Percentiles rank a stretch among this genome's conserved stretches.
phyloP scores from a whole-genome alignment of 1,140 invertebrate species.

The Babylonia areolata region DNA sequence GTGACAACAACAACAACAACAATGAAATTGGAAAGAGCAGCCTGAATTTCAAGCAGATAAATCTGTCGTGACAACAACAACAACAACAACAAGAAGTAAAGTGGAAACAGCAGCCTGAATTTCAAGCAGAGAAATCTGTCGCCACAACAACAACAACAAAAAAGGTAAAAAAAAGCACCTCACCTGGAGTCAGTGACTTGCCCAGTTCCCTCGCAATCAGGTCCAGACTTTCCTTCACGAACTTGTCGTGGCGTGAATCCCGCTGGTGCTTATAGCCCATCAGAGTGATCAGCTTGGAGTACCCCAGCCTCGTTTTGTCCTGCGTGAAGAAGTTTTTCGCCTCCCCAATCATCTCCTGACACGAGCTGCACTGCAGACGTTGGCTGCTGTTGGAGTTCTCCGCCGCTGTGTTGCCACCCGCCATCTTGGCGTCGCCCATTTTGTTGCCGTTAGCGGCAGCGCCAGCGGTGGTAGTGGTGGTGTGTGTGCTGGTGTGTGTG shows the following conservation, averaged over 20 bases:
- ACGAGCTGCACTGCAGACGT: slow-evolving; percentile 23
- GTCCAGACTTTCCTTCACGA: slow-evolving; percentile 37
- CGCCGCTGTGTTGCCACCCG: too few relatives aligned
- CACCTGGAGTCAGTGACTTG: slow-evolving; percentile 49
- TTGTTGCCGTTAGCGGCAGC: background rate
- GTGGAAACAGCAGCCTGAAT: too few relatives aligned
- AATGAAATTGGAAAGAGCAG: too few relatives aligned
- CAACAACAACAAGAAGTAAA: too few relatives aligned
- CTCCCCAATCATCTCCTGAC: slow-evolving; percentile 21
- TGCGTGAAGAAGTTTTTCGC: background rate
- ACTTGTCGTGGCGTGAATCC: slow-evolving; percentile 39
- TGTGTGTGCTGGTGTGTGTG: too few relatives aligned
- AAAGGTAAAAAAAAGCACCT: background rate
- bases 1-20: too few relatives aligned
- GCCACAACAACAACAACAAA: too few relatives aligned
- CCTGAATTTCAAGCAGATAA: too few relatives aligned
- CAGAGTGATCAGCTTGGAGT: slow-evolving; percentile 35
- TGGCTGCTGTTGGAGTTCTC: slow-evolving; percentile 1
- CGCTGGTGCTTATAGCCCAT: slow-evolving; percentile 49
- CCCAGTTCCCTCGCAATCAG: slow-evolving; percentile 42
- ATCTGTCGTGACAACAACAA: too few relatives aligned
- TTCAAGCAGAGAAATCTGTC: too few relatives aligned
- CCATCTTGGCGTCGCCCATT: too few relatives aligned
- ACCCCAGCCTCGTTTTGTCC: background rate
- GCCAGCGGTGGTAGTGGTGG: background rate